These are phyloP conservation scores for Lasioglossum vierecki DNA, from an alignment of 2,888 invertebrate genomes.

Conservation along the genomic window DNA sequence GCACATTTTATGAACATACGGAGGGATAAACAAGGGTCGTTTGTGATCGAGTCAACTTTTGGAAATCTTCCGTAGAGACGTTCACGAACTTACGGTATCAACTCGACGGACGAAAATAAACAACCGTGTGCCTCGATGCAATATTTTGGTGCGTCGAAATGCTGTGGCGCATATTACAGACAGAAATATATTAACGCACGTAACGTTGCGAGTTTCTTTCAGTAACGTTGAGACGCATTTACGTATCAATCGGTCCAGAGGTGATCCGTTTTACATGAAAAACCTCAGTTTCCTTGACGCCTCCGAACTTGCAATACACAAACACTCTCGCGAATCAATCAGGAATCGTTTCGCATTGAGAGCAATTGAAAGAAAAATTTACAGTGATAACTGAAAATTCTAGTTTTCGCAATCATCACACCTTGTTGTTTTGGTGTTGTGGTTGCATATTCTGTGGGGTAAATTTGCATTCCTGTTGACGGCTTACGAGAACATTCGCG, in stretches of 20 bases:
- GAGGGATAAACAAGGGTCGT: neutral
- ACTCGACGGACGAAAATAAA: conserved; percentile 44
- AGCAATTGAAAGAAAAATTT: neutral
- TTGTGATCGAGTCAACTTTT: neutral
- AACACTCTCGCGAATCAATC: neutral
- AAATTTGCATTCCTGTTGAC: neutral
- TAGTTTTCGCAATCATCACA: neutral
- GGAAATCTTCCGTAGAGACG: neutral
- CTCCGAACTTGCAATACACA: neutral
- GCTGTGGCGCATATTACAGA: neutral
- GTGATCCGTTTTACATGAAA: neutral
- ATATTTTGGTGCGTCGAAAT: conserved; percentile 24
- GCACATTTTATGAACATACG: neutral
- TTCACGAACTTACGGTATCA: neutral
- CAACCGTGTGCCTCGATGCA: conserved; percentile 21
- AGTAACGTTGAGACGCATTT: neutral
- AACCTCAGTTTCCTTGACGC: neutral
- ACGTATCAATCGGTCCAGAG: neutral
- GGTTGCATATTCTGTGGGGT: neutral
- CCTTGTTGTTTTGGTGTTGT: neutral
- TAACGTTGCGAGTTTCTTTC: neutral
- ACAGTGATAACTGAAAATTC: neutral
- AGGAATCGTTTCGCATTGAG: neutral
- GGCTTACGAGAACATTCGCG: neutral
- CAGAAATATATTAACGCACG: conserved; percentile 14